Evolutionary conservation across 1,140 invertebrate species (phyloP).

Genomic region (Drepana arcuata): DNA sequence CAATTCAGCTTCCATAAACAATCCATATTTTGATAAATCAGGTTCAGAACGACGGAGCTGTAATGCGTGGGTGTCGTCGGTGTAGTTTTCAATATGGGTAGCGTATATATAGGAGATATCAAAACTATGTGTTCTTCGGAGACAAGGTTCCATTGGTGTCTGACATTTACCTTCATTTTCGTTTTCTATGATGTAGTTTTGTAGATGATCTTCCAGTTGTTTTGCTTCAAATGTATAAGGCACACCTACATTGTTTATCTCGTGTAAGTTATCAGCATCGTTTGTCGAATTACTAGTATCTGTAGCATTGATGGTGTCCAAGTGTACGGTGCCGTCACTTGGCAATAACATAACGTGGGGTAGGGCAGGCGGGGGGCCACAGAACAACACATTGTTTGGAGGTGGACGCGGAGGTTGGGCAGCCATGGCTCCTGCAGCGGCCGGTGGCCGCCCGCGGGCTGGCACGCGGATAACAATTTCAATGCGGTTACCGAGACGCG

Average conservation of each 20-base stretch:
- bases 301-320: slow-evolving; percentile 18
- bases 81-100: slow-evolving; percentile 23
- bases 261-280: slow-evolving; percentile 38
- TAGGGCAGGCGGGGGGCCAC: slow-evolving; percentile 45
- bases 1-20: slow-evolving; percentile 51
- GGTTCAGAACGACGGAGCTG: slow-evolving; percentile 51
- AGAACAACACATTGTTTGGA: slow-evolving; percentile 52
- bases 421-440: slow-evolving; percentile 59
- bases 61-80: slow-evolving; percentile 21
- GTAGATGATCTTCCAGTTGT: slow-evolving; percentile 26
- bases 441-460: slow-evolving; percentile 48
- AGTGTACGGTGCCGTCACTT: slow-evolving; percentile 21
- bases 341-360: slow-evolving; percentile 49
- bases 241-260: slow-evolving; percentile 66
- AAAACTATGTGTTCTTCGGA: slow-evolving; percentile 56
- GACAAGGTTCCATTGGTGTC: slow-evolving; percentile 25
- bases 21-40: slow-evolving; percentile 57
- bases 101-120: slow-evolving; percentile 51
- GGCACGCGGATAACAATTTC: slow-evolving; percentile 37
- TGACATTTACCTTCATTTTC: slow-evolving; percentile 19
- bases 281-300: slow-evolving; percentile 31
- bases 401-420: slow-evolving; percentile 63
- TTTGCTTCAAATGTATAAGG: slow-evolving; percentile 32
- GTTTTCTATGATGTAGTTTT: slow-evolving; percentile 22
- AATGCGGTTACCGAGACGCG: slow-evolving; percentile 46